These are phyloP conservation scores for Leuciscus waleckii DNA, from an alignment of 2,797 vertebrate species.

Conservation along the genomic window DNA sequence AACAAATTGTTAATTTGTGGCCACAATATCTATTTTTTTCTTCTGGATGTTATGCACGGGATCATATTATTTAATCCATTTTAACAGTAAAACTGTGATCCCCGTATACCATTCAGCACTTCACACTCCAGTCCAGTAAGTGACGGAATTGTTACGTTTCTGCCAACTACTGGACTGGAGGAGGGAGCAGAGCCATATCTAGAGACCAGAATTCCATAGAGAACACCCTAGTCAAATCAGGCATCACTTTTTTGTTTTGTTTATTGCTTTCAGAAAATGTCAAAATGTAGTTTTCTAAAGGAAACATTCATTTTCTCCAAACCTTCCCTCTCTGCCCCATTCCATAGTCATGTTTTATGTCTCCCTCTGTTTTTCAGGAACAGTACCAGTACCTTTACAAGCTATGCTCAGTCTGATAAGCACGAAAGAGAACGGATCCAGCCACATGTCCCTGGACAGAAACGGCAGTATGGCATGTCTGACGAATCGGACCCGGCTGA, in stretches of 20 bases:
- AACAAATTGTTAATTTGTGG: background rate
- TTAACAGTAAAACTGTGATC: background rate
- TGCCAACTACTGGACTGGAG: background rate
- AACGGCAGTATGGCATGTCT: conserved; percentile 86
- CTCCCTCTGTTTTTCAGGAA: conserved; percentile 76
- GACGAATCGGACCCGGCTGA: conserved; percentile 89
- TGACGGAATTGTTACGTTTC: background rate
- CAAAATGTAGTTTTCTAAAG: background rate
- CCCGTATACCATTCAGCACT: background rate
- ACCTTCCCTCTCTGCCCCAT: background rate
- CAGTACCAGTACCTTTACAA: conserved; percentile 95
- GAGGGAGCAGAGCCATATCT: too few species aligned
- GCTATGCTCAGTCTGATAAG: conserved; percentile 93
- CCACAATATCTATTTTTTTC: background rate
- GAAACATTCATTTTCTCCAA: background rate
- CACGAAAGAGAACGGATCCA: conserved; percentile 86
- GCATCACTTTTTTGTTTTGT: background rate
- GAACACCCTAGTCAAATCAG: background rate
- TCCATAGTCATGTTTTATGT: background rate
- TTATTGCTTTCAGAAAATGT: background rate
- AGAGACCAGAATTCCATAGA: background rate
- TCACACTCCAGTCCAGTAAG: background rate
- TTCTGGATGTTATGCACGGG: background rate
- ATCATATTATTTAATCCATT: background rate
- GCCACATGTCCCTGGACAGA: conserved; percentile 84